Evolutionary conservation across 2,888 invertebrate genomes (phyloP).

Genomic region (Hermaeophaga mercurialis): DNA sequence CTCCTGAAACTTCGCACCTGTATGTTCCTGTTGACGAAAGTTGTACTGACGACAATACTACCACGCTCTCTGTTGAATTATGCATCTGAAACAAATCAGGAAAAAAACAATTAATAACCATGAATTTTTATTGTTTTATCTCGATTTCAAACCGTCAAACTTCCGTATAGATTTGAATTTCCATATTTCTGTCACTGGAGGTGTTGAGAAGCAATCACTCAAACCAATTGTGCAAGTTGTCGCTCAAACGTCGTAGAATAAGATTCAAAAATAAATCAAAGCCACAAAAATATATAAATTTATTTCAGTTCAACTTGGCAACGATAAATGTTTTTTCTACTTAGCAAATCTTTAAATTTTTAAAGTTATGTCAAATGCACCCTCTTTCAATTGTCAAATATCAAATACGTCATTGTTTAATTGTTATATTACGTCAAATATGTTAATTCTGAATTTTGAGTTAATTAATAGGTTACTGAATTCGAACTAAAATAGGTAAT

Average conservation of each 20-base stretch:
- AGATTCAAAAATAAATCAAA: slow-evolving; percentile 47
- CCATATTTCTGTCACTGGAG: not conserved
- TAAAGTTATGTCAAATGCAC: too few species aligned
- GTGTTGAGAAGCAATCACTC: slow-evolving; percentile 8
- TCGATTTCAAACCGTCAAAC: too few species aligned
- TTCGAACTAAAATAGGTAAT: too few species aligned
- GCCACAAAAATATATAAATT: not conserved
- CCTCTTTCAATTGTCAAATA: too few species aligned
- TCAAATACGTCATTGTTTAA: too few species aligned
- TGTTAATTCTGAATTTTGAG: too few species aligned
- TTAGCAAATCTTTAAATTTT: too few species aligned
- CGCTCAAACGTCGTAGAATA: slow-evolving; percentile 1
- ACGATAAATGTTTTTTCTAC: too few species aligned
- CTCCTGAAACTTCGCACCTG: slow-evolving; percentile 73
- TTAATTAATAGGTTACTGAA: too few species aligned
- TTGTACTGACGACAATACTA: slow-evolving; percentile 68
- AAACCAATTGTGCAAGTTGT: slow-evolving; percentile 11
- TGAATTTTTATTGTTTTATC: too few species aligned
- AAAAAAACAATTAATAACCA: not conserved
- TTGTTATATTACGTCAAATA: too few species aligned
- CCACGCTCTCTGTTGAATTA: slow-evolving; percentile 70
- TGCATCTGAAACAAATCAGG: slow-evolving; percentile 61
- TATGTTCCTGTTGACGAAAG: slow-evolving; percentile 68
- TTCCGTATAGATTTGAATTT: too few species aligned
- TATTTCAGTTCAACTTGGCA: not conserved